Evolutionary conservation across 2,888 invertebrate genomes (phyloP), one percentile per base, ranked within the genome.

Genomic region (Volucella inanis): DNA sequence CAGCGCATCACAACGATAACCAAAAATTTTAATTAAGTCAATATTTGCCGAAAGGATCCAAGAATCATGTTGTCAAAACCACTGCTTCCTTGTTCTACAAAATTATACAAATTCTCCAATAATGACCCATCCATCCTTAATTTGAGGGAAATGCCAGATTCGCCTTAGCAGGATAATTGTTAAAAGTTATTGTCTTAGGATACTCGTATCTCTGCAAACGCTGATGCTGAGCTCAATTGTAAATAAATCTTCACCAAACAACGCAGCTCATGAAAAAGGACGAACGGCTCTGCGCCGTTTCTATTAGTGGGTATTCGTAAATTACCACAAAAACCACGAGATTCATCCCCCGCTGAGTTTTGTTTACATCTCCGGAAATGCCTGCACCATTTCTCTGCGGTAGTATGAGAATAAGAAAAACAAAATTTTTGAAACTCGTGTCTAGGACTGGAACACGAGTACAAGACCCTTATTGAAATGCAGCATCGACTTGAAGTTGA

Each of bases 221-320:
- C 6, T 31, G 31, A 3, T 31, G 52, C 70, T 65, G 64, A 74
- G 59, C 65, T 65, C 47, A 59, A 74, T 79, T 75, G 75, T 84
- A 79, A 79, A 79, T 71, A 79, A 70, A 79, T 75, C 79, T 68
- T 75, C 45, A 8, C 65, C 81, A 71, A 82, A 82, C 65, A 82
- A 77, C 49, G 43, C 64, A 65, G 45, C 38, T 47, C 12, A 55
- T 38, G 8, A 75, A 50, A 50, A 62, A 68, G 43, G 41, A 61
- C 38, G 15, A 10, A 80, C 59, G 65, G 77, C 59, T 22, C 18
- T 22, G 18, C 2, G 18, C 18, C 2, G 18, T 22, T 22, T 22
- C 75, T 71, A 84, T 79, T 79, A 84, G 75, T 75, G 79, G 79
- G 70, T 6, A 31, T 31, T 31, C 31, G 31, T 57, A 79, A 79